Evolutionary conservation across 2,797 vertebrate genomes (phyloP).

Genomic region (Phylloscopus collybita): DNA sequence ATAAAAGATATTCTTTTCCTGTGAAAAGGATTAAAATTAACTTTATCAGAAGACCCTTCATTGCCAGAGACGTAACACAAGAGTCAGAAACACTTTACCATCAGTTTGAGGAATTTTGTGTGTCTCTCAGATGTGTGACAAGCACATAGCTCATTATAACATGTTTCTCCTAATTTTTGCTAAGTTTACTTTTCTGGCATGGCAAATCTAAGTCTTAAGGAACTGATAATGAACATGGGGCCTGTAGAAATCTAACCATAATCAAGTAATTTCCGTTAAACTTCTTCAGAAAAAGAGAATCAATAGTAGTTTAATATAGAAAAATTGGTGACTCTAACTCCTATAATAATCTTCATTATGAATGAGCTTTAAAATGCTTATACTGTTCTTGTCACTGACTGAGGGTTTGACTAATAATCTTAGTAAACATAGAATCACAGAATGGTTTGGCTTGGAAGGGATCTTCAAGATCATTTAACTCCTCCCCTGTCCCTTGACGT

Average conservation of each 20-base stretch:
- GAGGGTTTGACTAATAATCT: neutral
- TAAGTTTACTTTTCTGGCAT: neutral
- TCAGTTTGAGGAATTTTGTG: neutral
- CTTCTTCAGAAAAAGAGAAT: neutral
- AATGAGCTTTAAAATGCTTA: neutral
- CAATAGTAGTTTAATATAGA: neutral
- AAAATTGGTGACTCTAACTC: neutral
- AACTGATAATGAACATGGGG: neutral
- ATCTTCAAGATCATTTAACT: neutral
- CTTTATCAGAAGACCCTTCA: neutral
- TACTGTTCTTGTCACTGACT: neutral
- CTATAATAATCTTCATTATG: neutral
- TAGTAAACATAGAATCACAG: neutral
- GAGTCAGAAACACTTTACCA: neutral
- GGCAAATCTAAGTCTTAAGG: neutral
- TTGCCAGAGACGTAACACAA: neutral
- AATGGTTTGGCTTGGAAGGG: neutral
- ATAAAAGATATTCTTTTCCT: neutral
- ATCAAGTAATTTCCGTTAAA: neutral
- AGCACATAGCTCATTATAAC: neutral
- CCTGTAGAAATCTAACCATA: neutral
- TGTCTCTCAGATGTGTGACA: neutral
- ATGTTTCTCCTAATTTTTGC: neutral
- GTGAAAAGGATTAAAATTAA: neutral
- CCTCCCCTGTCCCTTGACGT: rapidly evolving